Conservation (phyloP, 1,140 invertebrate species). For the Protaetia brevitarsis region DNA sequence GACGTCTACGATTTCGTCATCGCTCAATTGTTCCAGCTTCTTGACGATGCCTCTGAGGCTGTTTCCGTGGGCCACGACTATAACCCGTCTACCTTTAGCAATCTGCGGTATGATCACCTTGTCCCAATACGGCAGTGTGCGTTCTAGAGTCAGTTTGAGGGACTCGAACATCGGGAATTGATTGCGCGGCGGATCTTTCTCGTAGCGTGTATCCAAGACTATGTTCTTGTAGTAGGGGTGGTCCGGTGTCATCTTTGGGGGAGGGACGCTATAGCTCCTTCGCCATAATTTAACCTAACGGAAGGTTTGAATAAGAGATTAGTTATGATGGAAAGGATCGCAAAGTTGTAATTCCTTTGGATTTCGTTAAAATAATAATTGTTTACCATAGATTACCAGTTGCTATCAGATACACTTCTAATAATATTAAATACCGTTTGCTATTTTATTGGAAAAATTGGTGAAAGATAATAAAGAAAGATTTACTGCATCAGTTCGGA, state of each 20-base stretch:
- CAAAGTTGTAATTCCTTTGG: too few relatives aligned
- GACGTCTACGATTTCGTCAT: conserved; percentile 62
- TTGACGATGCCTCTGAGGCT: conserved; percentile 68
- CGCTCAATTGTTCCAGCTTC: conserved; percentile 62
- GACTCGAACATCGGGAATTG: conserved; percentile 66
- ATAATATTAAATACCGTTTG: too few relatives aligned
- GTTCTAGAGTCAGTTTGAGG: conserved; percentile 61
- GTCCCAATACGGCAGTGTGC: conserved; percentile 66
- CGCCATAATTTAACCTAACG: conserved; percentile 63
- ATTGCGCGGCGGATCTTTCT: conserved; percentile 46
- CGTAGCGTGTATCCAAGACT: conserved; percentile 53
- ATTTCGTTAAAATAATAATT: too few relatives aligned
- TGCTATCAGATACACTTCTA: too few relatives aligned
- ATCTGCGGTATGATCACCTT: conserved; percentile 62
- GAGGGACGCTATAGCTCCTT: conserved; percentile 63
- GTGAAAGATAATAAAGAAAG: too few relatives aligned
- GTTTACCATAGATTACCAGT: too few relatives aligned
- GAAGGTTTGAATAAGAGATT: too few relatives aligned
- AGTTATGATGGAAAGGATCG: too few relatives aligned
- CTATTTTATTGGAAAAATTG: too few relatives aligned
- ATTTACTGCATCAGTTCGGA: too few relatives aligned
- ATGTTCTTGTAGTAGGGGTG: conserved; percentile 59
- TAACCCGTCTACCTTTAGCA: conserved; percentile 57
- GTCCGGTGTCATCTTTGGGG: conserved; percentile 57
- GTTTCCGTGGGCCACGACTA: conserved; percentile 71